Evolutionary conservation across 2,888 invertebrate genomes (phyloP), one percentile per base, ranked within the genome.

Genomic region (Stenotaenia linearis): DNA sequence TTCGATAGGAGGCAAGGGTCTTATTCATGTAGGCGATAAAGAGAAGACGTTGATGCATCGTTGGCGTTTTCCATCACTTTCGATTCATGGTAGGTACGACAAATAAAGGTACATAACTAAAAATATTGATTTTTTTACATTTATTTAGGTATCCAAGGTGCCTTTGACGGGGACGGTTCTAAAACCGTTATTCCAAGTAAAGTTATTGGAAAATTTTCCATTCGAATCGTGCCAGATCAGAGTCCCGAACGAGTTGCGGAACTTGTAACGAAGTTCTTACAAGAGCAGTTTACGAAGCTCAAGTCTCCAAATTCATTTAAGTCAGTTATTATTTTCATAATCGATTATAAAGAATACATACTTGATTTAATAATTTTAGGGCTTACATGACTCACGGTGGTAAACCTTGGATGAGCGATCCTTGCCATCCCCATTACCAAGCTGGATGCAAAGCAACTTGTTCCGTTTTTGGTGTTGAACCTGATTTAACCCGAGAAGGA

Each of bases 141-240:
- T 74, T 23, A 23, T 74, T 4, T 40, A 83, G 86, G 97, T 56
- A 94, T 98, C 84, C 96, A 98, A 88, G 97, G 90, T 32, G 98
- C 98, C 6, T 97, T 97, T 85, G 92, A 92, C 86, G 97, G 95
- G 82, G 90, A 93, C 0, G 98, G 98, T 15, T 92, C 93, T 23
- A 98, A 98, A 86, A 98, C 98, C 79, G 97, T 98, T 0, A 98
- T 96, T 84, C 96, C 96, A 0, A 90, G 92, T 75, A 94, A 95
- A 87, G 97, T 98, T 0, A 92, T 91, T 84, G 98, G 98, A 25
- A 99, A 99, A 87, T 99, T 99, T 88, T 98, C 98, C 0, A 92
- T 99, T 82, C 91, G 99, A 79, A 91, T 97, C 83, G 98, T 99
- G n/a, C 98, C 98, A 0, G 89, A 98, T 86, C 97, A 97, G 89